phyloP scores from a whole-genome alignment of 35 echinoderm and acorn worm genomes.

The Stichopus chloronotus region DNA sequence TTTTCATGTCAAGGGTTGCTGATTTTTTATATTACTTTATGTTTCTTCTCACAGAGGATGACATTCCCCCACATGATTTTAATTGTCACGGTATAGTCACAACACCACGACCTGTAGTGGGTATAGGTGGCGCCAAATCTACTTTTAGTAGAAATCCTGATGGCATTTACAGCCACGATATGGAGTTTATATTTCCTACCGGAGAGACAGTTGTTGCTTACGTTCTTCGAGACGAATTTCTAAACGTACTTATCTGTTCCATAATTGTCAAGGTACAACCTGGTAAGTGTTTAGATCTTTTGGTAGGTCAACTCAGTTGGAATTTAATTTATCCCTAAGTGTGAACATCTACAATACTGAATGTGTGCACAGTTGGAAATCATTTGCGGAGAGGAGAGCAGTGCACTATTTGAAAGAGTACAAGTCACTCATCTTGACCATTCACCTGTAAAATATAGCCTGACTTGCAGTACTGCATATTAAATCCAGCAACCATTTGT shows the following conservation, averaged over 20 bases:
- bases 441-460: no score
- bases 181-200: neutral
- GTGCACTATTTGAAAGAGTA: no score
- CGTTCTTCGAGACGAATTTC: neutral
- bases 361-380: no score
- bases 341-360: no score
- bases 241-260: neutral
- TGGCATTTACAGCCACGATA: neutral
- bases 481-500: no score
- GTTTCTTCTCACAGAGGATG: neutral
- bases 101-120: neutral
- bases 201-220: conserved; percentile 14
- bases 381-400: no score
- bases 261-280: neutral
- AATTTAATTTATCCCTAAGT: no score
- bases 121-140: neutral
- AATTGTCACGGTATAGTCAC: neutral
- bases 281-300: neutral
- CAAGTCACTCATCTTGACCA: no score
- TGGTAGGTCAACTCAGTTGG: no score
- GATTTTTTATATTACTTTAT: neutral
- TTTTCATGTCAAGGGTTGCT: no score
- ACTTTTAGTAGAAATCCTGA: neutral
- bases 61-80: conserved; percentile 1
- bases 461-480: no score